Percentiles rank a stretch among this genome's conserved stretches.
Conservation (phyloP, 2,888 invertebrate genomes). For the Lumbricus terrestris region DNA sequence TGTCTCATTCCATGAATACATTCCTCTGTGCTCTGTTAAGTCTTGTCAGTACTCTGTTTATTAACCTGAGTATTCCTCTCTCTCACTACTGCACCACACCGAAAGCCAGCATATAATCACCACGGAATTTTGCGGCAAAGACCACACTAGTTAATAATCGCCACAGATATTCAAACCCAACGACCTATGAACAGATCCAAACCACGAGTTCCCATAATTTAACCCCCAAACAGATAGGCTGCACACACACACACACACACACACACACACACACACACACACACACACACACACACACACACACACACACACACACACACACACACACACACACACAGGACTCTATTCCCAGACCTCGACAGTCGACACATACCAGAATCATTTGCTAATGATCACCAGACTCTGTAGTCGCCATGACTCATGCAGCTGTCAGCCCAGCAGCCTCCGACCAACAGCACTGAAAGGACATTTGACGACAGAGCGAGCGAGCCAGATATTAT, state of each 20-base stretch:
- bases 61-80: background rate
- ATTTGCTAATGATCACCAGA: background rate
- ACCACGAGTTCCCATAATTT: background rate
- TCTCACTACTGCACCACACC: background rate
- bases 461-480: background rate
- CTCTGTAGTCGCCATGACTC: background rate
- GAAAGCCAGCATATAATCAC: background rate
- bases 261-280: no score
- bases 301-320: no score
- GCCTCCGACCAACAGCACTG: background rate
- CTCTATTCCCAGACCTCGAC: no score
- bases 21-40: no score
- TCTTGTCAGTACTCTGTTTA: no score
- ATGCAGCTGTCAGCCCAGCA: background rate
- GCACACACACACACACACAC: no score
- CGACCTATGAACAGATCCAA: background rate
- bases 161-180: background rate
- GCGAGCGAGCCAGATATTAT: background rate
- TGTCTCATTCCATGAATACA: background rate
- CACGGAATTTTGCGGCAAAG: background rate
- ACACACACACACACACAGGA: no score
- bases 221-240: no score
- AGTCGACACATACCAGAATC: background rate
- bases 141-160: background rate
- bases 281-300: no score